Percentiles rank a stretch among this genome's conserved stretches.
Conservation (phyloP, 2,113 vertebrate species). For the Brachirus orientalis region DNA sequence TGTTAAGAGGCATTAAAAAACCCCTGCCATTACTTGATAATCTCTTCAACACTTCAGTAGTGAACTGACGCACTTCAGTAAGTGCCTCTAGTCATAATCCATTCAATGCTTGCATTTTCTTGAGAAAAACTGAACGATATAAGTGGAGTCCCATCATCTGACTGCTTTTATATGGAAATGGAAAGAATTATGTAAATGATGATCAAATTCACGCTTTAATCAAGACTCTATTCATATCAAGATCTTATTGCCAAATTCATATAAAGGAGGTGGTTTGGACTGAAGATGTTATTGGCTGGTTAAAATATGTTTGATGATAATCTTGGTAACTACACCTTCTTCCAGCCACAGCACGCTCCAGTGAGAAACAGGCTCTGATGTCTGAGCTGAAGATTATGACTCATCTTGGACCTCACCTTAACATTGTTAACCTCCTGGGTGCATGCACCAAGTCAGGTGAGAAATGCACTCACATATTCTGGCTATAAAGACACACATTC, state of each 20-base stretch:
- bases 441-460: slow-evolving; percentile 98
- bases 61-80: too few species aligned
- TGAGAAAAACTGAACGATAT: too few species aligned
- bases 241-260: background rate
- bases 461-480: background rate
- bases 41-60: too few species aligned
- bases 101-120: too few species aligned
- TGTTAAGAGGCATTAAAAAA: too few species aligned
- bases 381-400: slow-evolving; percentile 99
- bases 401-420: slow-evolving; percentile 95
- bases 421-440: slow-evolving; percentile 97
- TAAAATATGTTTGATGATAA: slow-evolving; percentile 1
- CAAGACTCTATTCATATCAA: too few species aligned
- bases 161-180: too few species aligned
- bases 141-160: too few species aligned
- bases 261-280: background rate
- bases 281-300: background rate
- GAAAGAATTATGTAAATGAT: too few species aligned
- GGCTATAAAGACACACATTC: background rate
- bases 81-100: too few species aligned
- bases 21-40: too few species aligned
- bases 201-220: too few species aligned
- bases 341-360: slow-evolving; percentile 95
- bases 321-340: background rate
- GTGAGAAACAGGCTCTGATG: slow-evolving; percentile 99